These are phyloP conservation scores for Gerris buenoi DNA, from an alignment of 1,140 invertebrate genomes.

Conservation along the genomic window DNA sequence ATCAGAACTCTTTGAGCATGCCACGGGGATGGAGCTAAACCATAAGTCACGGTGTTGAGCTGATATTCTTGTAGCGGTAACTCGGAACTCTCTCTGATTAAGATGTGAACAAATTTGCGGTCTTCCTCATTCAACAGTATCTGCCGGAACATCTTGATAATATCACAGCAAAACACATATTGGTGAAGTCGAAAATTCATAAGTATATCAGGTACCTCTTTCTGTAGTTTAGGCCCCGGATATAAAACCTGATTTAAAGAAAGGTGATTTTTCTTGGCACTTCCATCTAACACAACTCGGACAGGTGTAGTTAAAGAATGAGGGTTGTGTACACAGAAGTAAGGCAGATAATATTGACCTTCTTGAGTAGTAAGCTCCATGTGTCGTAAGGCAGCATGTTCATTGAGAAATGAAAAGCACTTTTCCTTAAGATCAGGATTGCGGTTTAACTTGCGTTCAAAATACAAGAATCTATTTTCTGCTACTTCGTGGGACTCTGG, in stretches of 20 bases:
- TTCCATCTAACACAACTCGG: background rate
- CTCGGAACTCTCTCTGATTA: background rate
- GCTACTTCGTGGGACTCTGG: background rate
- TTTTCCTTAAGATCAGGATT: background rate
- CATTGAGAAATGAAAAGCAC: background rate
- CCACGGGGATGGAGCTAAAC: constrained; percentile 22
- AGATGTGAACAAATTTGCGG: background rate
- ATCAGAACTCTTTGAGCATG: constrained; percentile 24
- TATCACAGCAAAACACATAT: background rate
- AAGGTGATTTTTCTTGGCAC: background rate
- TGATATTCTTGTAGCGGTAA: constrained; percentile 9
- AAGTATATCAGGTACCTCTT: background rate
- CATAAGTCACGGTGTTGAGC: constrained; percentile 20
- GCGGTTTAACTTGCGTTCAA: background rate
- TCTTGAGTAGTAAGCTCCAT: background rate
- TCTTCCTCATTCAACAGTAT: background rate
- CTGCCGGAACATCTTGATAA: background rate
- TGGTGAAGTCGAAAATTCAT: background rate
- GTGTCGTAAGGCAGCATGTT: background rate
- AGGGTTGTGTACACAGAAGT: background rate
- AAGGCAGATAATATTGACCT: background rate
- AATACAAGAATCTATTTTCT: background rate
- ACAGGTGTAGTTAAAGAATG: background rate
- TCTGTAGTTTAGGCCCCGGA: constrained; percentile 1
- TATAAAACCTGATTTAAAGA: constrained; percentile 2